Evolutionary conservation across 2,113 vertebrate genomes (phyloP).

Genomic region (Strix uralensis): DNA sequence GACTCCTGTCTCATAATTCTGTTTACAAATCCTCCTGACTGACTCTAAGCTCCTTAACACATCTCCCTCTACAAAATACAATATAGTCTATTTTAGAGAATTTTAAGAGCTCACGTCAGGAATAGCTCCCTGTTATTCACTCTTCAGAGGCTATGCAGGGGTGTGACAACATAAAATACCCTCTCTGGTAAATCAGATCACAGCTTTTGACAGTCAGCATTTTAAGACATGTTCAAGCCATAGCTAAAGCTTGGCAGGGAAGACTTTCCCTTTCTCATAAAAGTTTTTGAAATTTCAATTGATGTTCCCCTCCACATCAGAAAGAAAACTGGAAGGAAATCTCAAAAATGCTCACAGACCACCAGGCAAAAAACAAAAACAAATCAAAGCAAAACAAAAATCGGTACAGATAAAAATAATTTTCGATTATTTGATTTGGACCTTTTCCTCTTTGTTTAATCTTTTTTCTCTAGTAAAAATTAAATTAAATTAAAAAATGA

Average conservation of each 20-base stretch:
- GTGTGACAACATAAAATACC: conserved; percentile 2
- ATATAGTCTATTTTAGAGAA: not conserved
- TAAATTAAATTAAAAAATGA: not conserved
- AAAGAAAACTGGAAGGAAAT: not conserved
- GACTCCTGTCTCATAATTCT: not conserved
- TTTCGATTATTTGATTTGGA: not conserved
- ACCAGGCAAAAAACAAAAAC: not conserved
- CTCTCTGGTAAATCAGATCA: conserved; percentile 1
- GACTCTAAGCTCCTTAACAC: not conserved
- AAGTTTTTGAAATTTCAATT: not conserved
- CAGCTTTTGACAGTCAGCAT: conserved; percentile 4
- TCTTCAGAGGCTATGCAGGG: not conserved
- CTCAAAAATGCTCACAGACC: not conserved
- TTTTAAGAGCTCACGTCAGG: not conserved
- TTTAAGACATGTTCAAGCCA: conserved; percentile 4
- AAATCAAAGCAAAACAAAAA: not conserved
- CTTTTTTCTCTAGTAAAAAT: not conserved
- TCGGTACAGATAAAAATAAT: not conserved
- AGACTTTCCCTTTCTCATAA: not conserved
- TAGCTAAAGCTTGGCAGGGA: not conserved
- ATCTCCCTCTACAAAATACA: not conserved
- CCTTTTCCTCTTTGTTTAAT: not conserved
- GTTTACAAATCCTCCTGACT: conserved; percentile 26
- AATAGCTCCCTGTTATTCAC: conserved; percentile 10
- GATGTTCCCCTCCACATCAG: not conserved